A percentile compares a stretch with the other conserved stretches of the same genome.
These are phyloP conservation scores for Chymomyza caudatula DNA, from an alignment of 2,888 invertebrate species.

Conservation along the genomic window DNA sequence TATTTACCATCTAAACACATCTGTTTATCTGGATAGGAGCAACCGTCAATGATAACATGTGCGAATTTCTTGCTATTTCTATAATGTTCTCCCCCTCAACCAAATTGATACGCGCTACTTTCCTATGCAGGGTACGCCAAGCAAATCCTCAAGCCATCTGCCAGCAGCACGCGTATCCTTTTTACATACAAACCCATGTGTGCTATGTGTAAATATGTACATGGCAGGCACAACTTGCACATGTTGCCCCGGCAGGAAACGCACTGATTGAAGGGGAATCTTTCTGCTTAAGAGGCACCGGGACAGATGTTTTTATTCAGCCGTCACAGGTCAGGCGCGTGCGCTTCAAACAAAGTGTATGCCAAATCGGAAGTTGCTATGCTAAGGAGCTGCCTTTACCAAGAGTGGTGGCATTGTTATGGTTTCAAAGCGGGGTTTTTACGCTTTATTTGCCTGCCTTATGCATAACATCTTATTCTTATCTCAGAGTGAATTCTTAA, in stretches of 20 bases:
- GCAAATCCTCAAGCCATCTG: not conserved
- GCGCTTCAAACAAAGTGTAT: conserved; percentile 12
- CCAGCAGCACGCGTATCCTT: not conserved
- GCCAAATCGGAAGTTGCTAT: not conserved
- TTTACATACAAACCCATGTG: conserved; percentile 1
- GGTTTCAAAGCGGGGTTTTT: not conserved
- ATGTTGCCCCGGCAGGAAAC: conserved; percentile 65
- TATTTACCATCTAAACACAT: not conserved
- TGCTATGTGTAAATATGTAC: not conserved
- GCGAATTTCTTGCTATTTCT: not conserved
- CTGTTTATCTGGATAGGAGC: not conserved
- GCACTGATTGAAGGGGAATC: conserved; percentile 49
- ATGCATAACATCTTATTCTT: not conserved
- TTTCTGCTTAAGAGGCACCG: conserved; percentile 21
- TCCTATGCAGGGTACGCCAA: not conserved
- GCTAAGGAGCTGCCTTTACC: not conserved
- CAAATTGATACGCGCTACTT: no score
- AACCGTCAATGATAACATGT: not conserved
- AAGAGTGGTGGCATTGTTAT: not conserved
- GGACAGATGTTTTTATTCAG: conserved; percentile 68
- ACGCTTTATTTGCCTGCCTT: not conserved
- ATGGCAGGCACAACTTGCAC: conserved; percentile 31
- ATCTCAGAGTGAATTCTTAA: no score
- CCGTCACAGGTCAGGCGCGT: conserved; percentile 12
- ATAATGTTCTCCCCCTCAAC: not conserved